Evolutionary conservation across 2,888 invertebrate genomes (phyloP), one percentile per base, ranked within the genome.

Genomic region (Gasteruption jaculator): DNA sequence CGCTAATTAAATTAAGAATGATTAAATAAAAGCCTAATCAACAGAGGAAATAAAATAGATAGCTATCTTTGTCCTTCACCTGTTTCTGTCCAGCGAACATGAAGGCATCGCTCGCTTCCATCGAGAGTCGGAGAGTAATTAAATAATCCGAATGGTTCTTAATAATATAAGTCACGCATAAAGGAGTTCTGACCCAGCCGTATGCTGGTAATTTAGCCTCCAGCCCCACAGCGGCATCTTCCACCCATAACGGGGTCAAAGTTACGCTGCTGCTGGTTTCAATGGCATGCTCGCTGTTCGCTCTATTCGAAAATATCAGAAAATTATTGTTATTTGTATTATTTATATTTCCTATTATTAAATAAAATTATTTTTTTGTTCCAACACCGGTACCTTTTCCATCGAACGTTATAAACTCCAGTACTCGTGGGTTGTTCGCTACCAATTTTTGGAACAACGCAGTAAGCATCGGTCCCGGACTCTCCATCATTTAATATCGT

Each of bases 81-180:
- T 92, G 90, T 73, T 91, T 93, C 62, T 92, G 91, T 2, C 95
- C 95, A 45, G 94, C 85, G 73, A 91, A 94, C 86, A 95, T 93
- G 68, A 95, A 95, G 26, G 86, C 87, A 68, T 95, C 93, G 44
- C 83, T 86, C 5, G 85, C 82, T 56, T 91, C 90, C 73, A 91
- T 84, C 38, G 77, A 79, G 25, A 90, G 72, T 54, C 80, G 82
- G 22, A 91, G 73, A 46, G 87, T 82, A 43, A 88, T 78, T 25
- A 90, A 79, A 44, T 76, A 79, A 32, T 76, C 75, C 0, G 86
- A 84, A 53, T 83, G 80, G 61, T 91, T 91, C 60, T 77, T 76
- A 40, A 92, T 72, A 50, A 76, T 76, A 63, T 89, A 87, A 38
- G 77, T 77, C 7, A 86, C 73, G n/a, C 82, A 76, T 53, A 87